phyloP scores from a whole-genome alignment of 1,140 invertebrate genomes.

The Hormaphis cornu region DNA sequence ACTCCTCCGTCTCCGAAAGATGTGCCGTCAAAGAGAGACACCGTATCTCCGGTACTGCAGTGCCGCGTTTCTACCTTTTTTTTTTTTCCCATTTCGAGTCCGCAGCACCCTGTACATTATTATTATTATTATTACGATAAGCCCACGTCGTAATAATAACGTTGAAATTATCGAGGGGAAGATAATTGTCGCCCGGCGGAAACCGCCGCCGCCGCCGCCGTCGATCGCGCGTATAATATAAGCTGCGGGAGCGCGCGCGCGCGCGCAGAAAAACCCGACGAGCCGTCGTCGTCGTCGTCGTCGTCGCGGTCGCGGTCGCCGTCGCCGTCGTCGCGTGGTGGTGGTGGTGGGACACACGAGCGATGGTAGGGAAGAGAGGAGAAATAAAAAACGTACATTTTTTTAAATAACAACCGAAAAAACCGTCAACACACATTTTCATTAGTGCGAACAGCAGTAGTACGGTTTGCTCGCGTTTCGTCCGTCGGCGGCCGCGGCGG shows the following conservation, averaged over 20 bases:
- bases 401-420: not conserved
- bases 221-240: not conserved
- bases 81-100: too few relatives aligned
- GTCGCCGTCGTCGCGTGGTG: not conserved
- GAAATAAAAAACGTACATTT: not conserved
- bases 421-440: constrained; percentile 21
- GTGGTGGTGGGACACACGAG: not conserved
- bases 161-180: constrained; percentile 23
- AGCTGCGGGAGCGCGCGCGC: too few relatives aligned
- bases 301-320: not conserved
- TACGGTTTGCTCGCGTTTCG: constrained; percentile 26
- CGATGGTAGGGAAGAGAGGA: constrained; percentile 2
- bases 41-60: too few relatives aligned
- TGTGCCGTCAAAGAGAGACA: too few relatives aligned
- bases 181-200: constrained; percentile 29
- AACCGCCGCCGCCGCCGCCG: constrained; percentile 5
- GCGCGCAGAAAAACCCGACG: constrained; percentile 14
- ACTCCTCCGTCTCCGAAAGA: too few relatives aligned
- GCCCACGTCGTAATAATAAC: constrained; percentile 8
- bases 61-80: too few relatives aligned
- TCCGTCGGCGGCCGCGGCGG: not conserved
- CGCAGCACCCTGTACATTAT: too few relatives aligned
- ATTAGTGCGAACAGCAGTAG: constrained; percentile 23
- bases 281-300: too few relatives aligned
- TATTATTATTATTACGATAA: too few relatives aligned